Conservation (phyloP, 92 coral and sea anemone genomes). For the Paragorgia papillata region DNA sequence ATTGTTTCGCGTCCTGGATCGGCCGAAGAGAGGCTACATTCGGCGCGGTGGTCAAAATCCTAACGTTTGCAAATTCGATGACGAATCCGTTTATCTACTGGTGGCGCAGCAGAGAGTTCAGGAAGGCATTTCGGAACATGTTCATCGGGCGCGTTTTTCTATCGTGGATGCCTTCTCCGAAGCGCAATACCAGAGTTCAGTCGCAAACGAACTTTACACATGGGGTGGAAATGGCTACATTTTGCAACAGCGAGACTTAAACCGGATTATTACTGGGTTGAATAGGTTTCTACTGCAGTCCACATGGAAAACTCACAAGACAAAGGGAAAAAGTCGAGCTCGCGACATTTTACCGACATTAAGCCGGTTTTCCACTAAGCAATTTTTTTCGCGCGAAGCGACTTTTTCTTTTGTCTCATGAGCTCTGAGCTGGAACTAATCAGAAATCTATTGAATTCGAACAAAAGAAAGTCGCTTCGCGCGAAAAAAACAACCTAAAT, state of each 20-base stretch:
- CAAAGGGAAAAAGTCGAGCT: too few relatives aligned
- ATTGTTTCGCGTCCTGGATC: conserved; percentile 69
- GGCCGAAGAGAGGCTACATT: conserved; percentile 61
- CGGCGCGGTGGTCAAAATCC: conserved; percentile 72
- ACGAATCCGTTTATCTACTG: conserved; percentile 78
- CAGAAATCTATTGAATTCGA: too few relatives aligned
- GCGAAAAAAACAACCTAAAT: too few relatives aligned
- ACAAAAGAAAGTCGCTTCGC: too few relatives aligned
- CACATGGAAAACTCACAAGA: too few relatives aligned
- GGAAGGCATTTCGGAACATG: conserved; percentile 63
- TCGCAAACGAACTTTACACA: conserved; percentile 9
- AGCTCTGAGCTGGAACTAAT: too few relatives aligned
- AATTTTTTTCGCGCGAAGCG: too few relatives aligned
- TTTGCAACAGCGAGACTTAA: background rate
- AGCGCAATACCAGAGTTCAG: background rate
- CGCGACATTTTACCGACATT: too few relatives aligned
- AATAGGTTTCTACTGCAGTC: too few relatives aligned
- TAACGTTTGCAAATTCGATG: conserved; percentile 76
- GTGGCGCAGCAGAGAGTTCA: conserved; percentile 70
- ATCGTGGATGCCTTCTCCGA: background rate
- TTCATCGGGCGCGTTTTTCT: conserved; percentile 21
- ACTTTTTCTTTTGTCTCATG: too few relatives aligned
- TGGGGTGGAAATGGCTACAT: background rate
- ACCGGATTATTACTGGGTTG: too few relatives aligned
- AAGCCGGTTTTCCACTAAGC: too few relatives aligned